A percentile compares a stretch with the other conserved stretches of the same genome.
These are phyloP conservation scores for Augochlorella aurata DNA, from an alignment of 2,888 invertebrate genomes.

Conservation along the genomic window DNA sequence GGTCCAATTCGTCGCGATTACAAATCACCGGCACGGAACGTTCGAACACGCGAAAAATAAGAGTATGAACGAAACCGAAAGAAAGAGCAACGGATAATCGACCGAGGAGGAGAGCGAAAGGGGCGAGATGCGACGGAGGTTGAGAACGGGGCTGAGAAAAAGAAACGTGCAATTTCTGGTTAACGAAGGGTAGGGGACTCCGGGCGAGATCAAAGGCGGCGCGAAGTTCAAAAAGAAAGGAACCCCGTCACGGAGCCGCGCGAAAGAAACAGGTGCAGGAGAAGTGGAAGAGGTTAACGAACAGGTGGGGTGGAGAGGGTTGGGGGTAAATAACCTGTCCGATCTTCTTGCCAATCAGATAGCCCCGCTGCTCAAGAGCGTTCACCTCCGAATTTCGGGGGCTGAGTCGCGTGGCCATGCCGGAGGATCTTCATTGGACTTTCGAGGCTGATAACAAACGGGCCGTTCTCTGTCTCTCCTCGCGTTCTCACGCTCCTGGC, in stretches of 20 bases:
- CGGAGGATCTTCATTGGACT: conserved; percentile 75
- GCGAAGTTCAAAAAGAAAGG: conserved; percentile 19
- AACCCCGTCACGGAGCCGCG: not conserved
- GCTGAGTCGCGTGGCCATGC: conserved; percentile 89
- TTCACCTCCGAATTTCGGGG: conserved; percentile 92
- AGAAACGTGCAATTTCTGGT: conserved; percentile 3
- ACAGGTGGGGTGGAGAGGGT: conserved; percentile 27
- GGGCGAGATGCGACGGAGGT: not conserved
- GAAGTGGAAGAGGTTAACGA: conserved; percentile 35
- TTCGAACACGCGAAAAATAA: no score
- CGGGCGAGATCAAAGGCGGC: not conserved
- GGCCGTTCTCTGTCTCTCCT: conserved; percentile 29
- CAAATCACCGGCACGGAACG: no score
- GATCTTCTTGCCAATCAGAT: conserved; percentile 92
- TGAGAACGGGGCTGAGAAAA: not conserved
- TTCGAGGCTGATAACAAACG: conserved; percentile 44
- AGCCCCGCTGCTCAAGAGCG: conserved; percentile 92
- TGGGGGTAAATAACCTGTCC: conserved; percentile 83
- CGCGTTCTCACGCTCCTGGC: not conserved
- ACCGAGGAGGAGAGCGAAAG: not conserved
- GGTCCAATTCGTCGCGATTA: no score
- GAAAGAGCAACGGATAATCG: not conserved
- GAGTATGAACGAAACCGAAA: no score
- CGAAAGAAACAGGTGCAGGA: conserved; percentile 8
- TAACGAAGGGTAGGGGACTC: not conserved